Evolutionary conservation across 2,888 invertebrate species (phyloP).

Genomic region (Drosophila mimetica): DNA sequence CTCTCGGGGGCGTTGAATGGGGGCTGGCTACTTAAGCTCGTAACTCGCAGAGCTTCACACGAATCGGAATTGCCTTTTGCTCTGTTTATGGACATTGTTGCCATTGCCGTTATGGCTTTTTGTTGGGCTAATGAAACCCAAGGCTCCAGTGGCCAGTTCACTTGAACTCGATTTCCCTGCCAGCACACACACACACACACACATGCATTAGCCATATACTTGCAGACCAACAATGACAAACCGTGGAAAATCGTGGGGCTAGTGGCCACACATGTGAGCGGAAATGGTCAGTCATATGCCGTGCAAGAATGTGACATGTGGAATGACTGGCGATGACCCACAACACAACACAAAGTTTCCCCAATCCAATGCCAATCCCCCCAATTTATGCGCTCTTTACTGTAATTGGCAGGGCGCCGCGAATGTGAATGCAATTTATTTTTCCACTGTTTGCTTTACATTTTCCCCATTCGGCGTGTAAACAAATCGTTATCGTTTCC

Average conservation of each 20-base stretch:
- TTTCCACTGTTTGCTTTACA: conserved; percentile 13
- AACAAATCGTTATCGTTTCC: conserved; percentile 29
- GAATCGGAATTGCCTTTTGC: conserved; percentile 57
- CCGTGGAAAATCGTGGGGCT: not conserved
- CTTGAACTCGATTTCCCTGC: conserved; percentile 41
- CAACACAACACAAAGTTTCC: conserved; percentile 18
- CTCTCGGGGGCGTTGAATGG: conserved; percentile 21
- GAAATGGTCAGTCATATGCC: conserved; percentile 54
- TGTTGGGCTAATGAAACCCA: conserved; percentile 53
- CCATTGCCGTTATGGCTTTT: conserved; percentile 25
- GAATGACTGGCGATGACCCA: conserved; percentile 43
- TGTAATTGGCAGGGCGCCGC: conserved; percentile 45
- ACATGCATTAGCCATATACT: conserved; percentile 23
- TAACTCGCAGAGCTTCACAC: conserved; percentile 65
- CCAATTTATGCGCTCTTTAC: conserved; percentile 51
- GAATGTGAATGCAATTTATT: conserved; percentile 33
- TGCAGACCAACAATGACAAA: conserved; percentile 1
- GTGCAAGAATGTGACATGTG: conserved; percentile 50
- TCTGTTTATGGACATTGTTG: conserved; percentile 59
- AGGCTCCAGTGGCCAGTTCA: conserved; percentile 23
- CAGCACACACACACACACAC: conserved; percentile 20
- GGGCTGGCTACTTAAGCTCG: conserved; percentile 63
- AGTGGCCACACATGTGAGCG: conserved; percentile 11
- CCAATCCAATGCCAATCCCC: not conserved
- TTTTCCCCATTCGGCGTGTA: conserved; percentile 15